Conservation (phyloP, 2,113 vertebrate genomes). For the Progne subis region DNA sequence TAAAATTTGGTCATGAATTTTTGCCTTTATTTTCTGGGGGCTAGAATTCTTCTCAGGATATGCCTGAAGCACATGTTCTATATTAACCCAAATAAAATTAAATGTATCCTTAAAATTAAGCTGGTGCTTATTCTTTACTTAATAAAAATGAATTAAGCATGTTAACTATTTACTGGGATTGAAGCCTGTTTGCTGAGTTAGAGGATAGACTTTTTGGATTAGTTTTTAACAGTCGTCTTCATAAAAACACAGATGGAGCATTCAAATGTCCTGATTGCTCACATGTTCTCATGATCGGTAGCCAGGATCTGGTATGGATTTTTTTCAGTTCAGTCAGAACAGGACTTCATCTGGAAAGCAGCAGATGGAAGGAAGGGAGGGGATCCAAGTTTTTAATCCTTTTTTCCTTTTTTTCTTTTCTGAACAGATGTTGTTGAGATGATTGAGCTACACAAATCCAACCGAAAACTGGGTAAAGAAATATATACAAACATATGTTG, state of each 20-base stretch:
- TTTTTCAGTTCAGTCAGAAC: conserved; percentile 36
- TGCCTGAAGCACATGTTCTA: neutral
- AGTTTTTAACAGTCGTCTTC: neutral
- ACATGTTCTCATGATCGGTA: conserved; percentile 40
- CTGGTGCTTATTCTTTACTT: neutral
- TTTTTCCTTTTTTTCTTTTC: neutral
- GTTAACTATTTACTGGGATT: neutral
- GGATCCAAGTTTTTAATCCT: conserved; percentile 46
- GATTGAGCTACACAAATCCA: conserved; percentile 2
- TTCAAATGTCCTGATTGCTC: conserved; percentile 36
- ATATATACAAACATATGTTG: conserved; percentile 26
- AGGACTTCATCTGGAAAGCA: conserved; percentile 44
- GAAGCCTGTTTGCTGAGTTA: neutral
- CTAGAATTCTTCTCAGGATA: neutral
- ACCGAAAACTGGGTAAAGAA: conserved; percentile 14
- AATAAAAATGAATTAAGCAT: neutral
- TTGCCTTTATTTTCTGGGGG: neutral
- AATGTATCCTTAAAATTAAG: neutral
- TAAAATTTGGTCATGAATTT: neutral
- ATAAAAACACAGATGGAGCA: conserved; percentile 39
- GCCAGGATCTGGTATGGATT: conserved; percentile 34
- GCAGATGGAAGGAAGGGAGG: conserved; percentile 53
- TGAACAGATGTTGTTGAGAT: conserved; percentile 52
- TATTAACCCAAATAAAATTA: neutral
- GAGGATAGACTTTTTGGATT: neutral